Percentiles rank a stretch among this genome's conserved stretches.
These are phyloP conservation scores for Ammodytes marinus DNA, from an alignment of 2,113 vertebrate species.

Conservation along the genomic window DNA sequence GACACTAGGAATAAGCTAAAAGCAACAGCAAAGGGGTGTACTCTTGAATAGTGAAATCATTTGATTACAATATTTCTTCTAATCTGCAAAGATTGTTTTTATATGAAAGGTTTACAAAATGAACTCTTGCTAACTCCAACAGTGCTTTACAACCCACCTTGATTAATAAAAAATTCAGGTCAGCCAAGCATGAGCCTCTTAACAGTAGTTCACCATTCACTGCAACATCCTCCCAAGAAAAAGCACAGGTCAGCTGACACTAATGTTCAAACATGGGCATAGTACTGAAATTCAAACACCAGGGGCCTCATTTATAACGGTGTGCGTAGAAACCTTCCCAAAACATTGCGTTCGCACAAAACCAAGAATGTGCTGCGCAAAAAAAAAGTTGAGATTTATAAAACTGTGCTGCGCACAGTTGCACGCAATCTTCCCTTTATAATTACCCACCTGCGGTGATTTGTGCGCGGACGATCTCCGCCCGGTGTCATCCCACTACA, in stretches of 20 bases:
- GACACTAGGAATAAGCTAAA: no score
- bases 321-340: no score
- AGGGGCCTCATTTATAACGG: no score
- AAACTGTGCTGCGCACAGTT: no score
- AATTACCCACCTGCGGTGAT: no score
- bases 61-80: neutral
- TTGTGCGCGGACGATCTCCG: no score
- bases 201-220: conserved; percentile 5
- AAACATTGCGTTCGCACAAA: no score
- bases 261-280: neutral
- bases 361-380: no score
- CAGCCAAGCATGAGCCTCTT: neutral
- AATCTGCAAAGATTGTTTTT: neutral
- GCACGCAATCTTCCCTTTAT: no score
- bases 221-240: conserved; percentile 3
- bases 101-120: neutral
- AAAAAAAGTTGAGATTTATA: no score
- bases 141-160: neutral
- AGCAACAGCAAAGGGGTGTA: no score
- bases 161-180: neutral
- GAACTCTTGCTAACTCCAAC: neutral
- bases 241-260: neutral
- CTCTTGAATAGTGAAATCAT: neutral
- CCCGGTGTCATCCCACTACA: no score
- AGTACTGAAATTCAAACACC: neutral